Conservation (phyloP, 2,797 vertebrate genomes). For the Anableps anableps region DNA sequence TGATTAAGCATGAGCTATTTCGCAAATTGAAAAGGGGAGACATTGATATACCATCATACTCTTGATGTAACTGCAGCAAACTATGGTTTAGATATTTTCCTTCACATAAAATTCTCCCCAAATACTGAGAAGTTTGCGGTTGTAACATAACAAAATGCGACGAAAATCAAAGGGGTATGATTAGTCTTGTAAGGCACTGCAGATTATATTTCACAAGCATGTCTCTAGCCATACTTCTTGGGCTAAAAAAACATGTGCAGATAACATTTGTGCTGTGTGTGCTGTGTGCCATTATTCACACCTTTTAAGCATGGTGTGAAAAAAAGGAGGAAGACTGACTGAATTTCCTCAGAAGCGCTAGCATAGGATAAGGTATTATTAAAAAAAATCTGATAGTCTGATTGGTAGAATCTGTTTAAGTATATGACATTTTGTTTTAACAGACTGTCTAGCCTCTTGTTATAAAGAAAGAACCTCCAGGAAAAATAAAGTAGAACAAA, state of each 20-base stretch:
- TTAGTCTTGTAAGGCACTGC: not conserved
- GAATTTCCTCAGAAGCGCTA: not conserved
- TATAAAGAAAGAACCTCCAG: constrained; percentile 19
- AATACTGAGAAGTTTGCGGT: not conserved
- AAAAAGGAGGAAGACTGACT: not conserved
- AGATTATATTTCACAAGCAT: not conserved
- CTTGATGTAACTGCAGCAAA: not conserved
- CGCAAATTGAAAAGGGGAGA: not conserved
- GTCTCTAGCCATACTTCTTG: not conserved
- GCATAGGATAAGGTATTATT: not conserved
- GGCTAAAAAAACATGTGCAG: not conserved
- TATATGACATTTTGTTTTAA: not conserved
- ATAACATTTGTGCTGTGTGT: not conserved
- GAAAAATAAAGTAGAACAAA: constrained; percentile 13
- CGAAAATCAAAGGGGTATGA: not conserved
- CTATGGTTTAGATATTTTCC: not conserved
- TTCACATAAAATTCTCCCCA: not conserved
- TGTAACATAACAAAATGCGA: not conserved
- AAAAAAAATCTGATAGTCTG: not conserved
- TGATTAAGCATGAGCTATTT: not conserved
- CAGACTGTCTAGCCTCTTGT: not conserved
- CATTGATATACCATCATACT: not conserved
- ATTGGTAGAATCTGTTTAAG: not conserved
- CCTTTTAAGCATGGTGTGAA: not conserved
- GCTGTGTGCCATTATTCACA: not conserved